Evolutionary conservation across 1,140 invertebrate genomes (phyloP), one percentile per base, ranked within the genome.

Genomic region (Pentalonia nigronervosa): DNA sequence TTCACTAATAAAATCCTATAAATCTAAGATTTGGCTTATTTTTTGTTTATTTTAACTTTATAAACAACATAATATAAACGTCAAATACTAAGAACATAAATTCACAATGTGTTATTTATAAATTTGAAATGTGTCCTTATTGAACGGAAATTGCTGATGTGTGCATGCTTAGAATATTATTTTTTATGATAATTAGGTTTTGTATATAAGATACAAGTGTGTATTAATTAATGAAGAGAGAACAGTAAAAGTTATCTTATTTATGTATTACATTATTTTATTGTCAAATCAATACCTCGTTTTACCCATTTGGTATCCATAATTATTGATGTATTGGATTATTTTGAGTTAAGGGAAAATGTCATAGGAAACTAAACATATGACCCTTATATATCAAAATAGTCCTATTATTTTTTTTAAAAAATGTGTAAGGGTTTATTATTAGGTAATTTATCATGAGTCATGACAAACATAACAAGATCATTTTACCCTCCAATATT

Each of bases 371-470:
- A 67, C 45, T 89, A 90, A 90, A 90, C n/a, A n/a, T 90, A 41
- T 67, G 56, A 90, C 36, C 23, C 36, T n/a, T 47, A 45, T 90
- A 67, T 90, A 45, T 90, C 23, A 90, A 67, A 90, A 45, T n/a
- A 14, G 25, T 90, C 41, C 41, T 67, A 47, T 90, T 90, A 45
- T 36, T 90, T 90, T 76, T 60, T 60, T 6, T n/a, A 89, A 48
- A 53, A 89, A 56, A 23, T 36, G 47, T 67, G 96, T 96, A 30
- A 93, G n/a, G n/a, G n/a, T 76, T 76, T 76, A 76, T 76, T 34
- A n/a, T 76, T 34, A 76, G n/a, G 96, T 96, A 41, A 93, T 93
- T 93, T 93, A 53, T 93, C 48, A 86, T 67, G 30, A 90, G 41
- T 93, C 81, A 86, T 67, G 41, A 90, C 36, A 84, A 93, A 93